phyloP scores from a whole-genome alignment of 2,797 vertebrate species.

The Euphonia xanthogaster region DNA sequence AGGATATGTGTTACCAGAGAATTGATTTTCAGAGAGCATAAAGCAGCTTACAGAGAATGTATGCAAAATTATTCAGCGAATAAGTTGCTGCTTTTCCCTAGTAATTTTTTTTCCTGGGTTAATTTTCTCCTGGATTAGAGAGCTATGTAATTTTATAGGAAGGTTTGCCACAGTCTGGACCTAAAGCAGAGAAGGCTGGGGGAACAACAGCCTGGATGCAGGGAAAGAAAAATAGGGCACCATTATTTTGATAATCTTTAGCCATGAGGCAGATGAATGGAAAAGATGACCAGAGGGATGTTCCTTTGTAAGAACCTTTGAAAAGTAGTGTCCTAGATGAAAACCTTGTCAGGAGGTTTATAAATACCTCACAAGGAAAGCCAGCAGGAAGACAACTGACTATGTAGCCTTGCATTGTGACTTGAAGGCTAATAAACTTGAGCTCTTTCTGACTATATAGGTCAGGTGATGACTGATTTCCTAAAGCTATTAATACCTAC shows the following conservation, averaged over 20 bases:
- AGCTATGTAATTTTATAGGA: neutral
- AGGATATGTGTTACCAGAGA: neutral
- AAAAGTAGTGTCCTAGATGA: neutral
- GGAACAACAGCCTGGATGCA: neutral
- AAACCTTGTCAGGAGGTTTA: neutral
- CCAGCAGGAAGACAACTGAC: neutral
- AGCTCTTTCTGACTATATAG: neutral
- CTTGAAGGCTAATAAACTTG: neutral
- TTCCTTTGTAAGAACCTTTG: neutral
- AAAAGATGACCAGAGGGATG: neutral
- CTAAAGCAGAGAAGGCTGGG: neutral
- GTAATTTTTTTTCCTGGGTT: neutral
- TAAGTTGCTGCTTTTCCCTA: neutral
- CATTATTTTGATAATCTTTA: neutral
- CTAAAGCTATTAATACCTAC: neutral
- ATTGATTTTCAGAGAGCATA: neutral
- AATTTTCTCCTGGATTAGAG: neutral
- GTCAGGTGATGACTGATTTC: neutral
- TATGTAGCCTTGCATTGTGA: neutral
- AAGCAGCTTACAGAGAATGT: neutral
- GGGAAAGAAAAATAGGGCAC: neutral
- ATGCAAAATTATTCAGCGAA: neutral
- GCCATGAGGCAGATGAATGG: neutral
- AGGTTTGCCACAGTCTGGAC: accelerated
- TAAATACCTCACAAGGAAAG: neutral